A percentile compares a stretch with the other conserved stretches of the same genome.
These are phyloP conservation scores for Camponotus floridanus DNA, from an alignment of 1,140 invertebrate species.

Conservation along the genomic window DNA sequence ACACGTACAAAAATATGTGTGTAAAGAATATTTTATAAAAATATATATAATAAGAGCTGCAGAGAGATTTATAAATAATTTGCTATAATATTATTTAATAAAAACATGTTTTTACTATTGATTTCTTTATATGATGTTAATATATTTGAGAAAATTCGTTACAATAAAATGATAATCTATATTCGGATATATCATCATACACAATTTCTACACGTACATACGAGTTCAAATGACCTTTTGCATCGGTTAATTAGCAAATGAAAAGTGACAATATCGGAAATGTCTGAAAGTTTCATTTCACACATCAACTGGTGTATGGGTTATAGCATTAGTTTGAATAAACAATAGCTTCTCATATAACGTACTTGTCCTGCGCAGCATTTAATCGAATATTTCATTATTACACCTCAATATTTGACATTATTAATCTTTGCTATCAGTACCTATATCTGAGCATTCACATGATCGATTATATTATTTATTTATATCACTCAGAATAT, in stretches of 20 bases:
- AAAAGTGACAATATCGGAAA: slow-evolving; percentile 32
- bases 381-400: slow-evolving; percentile 23
- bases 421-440: slow-evolving; percentile 39
- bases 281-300: slow-evolving; percentile 46
- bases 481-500: not conserved
- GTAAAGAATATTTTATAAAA: not conserved
- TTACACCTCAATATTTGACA: slow-evolving; percentile 13
- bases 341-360: not conserved
- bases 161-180: not conserved
- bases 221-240: slow-evolving; percentile 2
- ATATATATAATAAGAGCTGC: not conserved
- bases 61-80: not conserved
- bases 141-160: not conserved
- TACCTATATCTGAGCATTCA: slow-evolving; percentile 5
- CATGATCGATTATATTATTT: slow-evolving; percentile 15
- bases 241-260: slow-evolving; percentile 32
- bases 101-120: not conserved
- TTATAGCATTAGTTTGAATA: slow-evolving; percentile 28
- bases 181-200: slow-evolving; percentile 4
- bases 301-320: not conserved
- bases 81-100: not conserved
- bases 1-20: not conserved
- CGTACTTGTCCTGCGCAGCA: not conserved
- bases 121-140: not conserved
- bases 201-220: not conserved